Base-by-base conservation (phyloP, 2,888 invertebrate species). In the Gastrophysa polygoni region DNA sequence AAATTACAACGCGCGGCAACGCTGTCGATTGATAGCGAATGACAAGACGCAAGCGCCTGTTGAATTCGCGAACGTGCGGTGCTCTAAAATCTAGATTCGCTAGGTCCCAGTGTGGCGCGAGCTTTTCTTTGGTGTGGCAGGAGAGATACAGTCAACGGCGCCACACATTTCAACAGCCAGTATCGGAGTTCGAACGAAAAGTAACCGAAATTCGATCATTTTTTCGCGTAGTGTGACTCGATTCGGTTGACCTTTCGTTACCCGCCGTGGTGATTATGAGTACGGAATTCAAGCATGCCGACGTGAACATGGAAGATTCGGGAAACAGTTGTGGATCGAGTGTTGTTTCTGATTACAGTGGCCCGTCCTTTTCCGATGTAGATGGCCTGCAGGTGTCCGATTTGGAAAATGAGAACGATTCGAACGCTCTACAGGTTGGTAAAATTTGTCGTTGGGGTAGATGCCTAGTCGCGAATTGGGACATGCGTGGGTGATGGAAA, bases 301-400 rank as follows among this genome's bases (percentile, higher is more conserved):
- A 78, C 66, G 68, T 75, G 75, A 78, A 77, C 62, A 78, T 79
- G 79, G 82, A 82, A 71, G 81, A 82, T 73, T 81, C 81, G 28
- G 81, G 81, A 60, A 81, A 82, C 74, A 82, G 82, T 75, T 81
- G 82, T 74, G 81, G 82, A 63, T 80, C 80, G 74, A 81, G 81
- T 75, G 81, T 81, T 63, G 78, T 81, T 61, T 81, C 81, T 57
- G 81, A 81, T 70, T 77, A 74, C 67, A 80, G 80, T 69, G 78
- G 79, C 44, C 76, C 78, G 38, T 76, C 78, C 49, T 86, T 86
- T 71, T 85, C 85, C 49, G 86, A 87, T 72, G 86, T 85, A 59
- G 87, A 86, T 57, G 80, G 80, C 61, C 84, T 86, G 59, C 85
- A 86, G 78, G 85, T 86, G 7, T 86, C 87, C 71, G 86, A 86